A percentile compares a stretch with the other conserved stretches of the same genome.
These are phyloP conservation scores for Clarias magur DNA, from an alignment of 2,113 vertebrate genomes.

Conservation along the genomic window DNA sequence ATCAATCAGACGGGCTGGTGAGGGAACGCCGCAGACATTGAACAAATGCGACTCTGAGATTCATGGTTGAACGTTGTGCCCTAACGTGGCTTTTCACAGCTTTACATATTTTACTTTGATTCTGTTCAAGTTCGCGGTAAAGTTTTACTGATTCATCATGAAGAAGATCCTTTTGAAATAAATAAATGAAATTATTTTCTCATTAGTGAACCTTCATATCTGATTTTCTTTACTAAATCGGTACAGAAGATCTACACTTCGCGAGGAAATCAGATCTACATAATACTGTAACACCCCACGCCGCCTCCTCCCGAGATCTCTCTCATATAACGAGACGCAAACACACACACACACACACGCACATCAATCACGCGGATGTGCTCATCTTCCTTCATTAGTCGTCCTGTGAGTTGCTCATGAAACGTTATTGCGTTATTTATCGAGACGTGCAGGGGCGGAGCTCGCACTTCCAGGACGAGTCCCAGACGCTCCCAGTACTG, in stretches of 20 bases:
- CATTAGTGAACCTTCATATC: not conserved
- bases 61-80: too few species aligned
- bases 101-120: too few species aligned
- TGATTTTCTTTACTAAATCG: not conserved
- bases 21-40: too few species aligned
- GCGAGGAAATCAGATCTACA: not conserved
- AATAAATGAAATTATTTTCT: not conserved
- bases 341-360: too few species aligned
- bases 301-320: not conserved
- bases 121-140: too few species aligned
- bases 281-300: not conserved
- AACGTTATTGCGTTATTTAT: slow-evolving; percentile 13
- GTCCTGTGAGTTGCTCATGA: slow-evolving; percentile 16
- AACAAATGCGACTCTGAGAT: not conserved
- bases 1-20: too few species aligned
- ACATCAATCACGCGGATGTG: slow-evolving; percentile 19
- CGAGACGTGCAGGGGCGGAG: not conserved
- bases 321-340: slow-evolving; percentile 22
- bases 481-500: too few species aligned
- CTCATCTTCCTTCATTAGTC: slow-evolving; percentile 13
- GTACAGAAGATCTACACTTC: too few species aligned
- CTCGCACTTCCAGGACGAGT: not conserved
- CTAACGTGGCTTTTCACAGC: too few species aligned
- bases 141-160: not conserved
- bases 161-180: not conserved